phyloP scores from a whole-genome alignment of 2,888 invertebrate species.

The Troilus luridus region DNA sequence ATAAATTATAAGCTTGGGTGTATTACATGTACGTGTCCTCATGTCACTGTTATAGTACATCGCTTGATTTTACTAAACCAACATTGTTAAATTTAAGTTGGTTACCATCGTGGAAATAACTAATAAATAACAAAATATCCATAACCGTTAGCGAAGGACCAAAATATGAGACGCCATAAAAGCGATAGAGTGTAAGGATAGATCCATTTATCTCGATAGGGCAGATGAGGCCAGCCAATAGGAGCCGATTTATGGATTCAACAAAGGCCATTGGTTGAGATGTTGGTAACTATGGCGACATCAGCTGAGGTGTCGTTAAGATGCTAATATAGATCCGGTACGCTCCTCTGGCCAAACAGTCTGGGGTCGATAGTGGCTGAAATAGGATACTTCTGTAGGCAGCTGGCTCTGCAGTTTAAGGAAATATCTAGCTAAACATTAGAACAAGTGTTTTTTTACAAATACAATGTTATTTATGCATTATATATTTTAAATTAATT shows the following conservation, averaged over 20 bases:
- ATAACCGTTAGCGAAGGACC: neutral
- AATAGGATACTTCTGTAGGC: neutral
- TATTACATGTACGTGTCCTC: no score
- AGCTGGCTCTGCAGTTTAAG: neutral
- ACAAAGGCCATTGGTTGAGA: constrained; percentile 11
- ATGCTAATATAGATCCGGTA: constrained; percentile 12
- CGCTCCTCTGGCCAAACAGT: neutral
- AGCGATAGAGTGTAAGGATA: neutral
- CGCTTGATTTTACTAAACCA: no score
- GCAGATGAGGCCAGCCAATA: constrained; percentile 3
- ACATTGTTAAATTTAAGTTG: neutral
- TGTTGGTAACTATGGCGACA: neutral
- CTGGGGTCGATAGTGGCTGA: neutral
- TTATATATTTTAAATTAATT: no score
- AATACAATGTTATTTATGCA: no score
- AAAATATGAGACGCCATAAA: neutral
- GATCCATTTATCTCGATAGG: neutral
- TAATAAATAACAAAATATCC: neutral
- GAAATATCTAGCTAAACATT: neutral
- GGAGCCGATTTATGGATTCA: neutral
- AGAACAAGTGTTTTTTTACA: neutral
- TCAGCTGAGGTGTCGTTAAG: neutral
- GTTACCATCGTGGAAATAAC: neutral
- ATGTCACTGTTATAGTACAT: no score
- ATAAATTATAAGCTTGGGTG: no score